Evolutionary conservation across 37 sponge, comb jelly and placozoan genomes (phyloP).

Genomic region (Agelas oroides): DNA sequence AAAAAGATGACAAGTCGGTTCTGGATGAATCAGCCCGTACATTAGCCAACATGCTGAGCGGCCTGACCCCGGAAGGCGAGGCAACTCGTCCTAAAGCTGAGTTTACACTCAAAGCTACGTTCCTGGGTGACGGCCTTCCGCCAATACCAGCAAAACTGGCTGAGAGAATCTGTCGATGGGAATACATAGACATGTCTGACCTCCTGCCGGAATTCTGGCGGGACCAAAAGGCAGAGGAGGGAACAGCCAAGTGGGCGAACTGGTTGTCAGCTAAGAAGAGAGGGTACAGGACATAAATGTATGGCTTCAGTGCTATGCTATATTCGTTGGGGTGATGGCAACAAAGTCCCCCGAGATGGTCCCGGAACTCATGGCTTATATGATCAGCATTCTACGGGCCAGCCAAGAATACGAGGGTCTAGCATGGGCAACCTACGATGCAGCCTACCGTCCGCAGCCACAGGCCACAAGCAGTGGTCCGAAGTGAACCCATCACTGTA

Average conservation of each 20-base stretch:
- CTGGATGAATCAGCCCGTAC: no score
- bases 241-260: not conserved
- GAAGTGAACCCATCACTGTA: not conserved
- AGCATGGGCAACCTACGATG: constrained; percentile 5
- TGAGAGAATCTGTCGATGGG: constrained; percentile 1
- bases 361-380: constrained; percentile 48
- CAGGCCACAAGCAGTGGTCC: not conserved
- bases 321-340: not conserved
- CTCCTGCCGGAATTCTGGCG: constrained; percentile 14
- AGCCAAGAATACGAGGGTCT: constrained; percentile 5
- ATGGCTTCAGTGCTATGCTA: constrained; percentile 36
- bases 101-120: no score
- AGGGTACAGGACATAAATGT: constrained; percentile 2
- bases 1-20: no score
- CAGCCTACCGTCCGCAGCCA: not conserved
- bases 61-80: no score
- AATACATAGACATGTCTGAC: constrained; percentile 7
- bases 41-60: no score
- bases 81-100: no score
- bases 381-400: not conserved
- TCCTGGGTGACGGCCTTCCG: constrained; percentile 17
- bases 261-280: not conserved
- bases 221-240: not conserved
- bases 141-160: constrained; percentile 31
- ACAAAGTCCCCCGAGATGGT: constrained; percentile 4